A percentile compares a stretch with the other conserved stretches of the same genome.
phyloP scores from a whole-genome alignment of 2,113 vertebrate genomes.

The Ploceus nigricollis region DNA sequence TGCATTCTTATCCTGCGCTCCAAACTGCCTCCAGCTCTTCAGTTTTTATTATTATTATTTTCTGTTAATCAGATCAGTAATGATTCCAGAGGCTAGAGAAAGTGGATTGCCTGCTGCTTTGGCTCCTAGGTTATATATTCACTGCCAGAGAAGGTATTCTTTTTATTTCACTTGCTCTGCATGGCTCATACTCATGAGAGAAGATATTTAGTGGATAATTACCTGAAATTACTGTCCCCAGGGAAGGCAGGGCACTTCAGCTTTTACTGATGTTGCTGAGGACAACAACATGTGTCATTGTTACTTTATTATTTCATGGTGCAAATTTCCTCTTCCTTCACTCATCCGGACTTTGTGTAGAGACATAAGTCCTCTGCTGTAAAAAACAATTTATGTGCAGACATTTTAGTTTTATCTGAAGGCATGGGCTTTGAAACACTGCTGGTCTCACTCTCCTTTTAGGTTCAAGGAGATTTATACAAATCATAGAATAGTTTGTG shows the following conservation, averaged over 20 bases:
- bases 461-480: background rate
- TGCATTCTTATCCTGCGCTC: background rate
- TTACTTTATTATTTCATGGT: background rate
- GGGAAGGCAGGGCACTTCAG: background rate
- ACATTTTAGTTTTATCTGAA: background rate
- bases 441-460: background rate
- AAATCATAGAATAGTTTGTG: background rate
- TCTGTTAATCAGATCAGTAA: background rate
- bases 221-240: background rate
- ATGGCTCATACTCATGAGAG: background rate
- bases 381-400: background rate
- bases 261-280: background rate
- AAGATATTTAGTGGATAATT: background rate
- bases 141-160: background rate
- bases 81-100: background rate
- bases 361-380: background rate
- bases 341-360: background rate
- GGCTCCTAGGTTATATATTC: background rate
- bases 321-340: background rate
- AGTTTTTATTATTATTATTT: background rate
- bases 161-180: background rate
- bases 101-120: background rate
- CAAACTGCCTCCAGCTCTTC: background rate
- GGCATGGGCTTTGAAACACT: background rate
- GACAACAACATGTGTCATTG: background rate